These are phyloP conservation scores for Gymnarchus niloticus DNA, from an alignment of 2,113 vertebrate genomes.

Conservation along the genomic window DNA sequence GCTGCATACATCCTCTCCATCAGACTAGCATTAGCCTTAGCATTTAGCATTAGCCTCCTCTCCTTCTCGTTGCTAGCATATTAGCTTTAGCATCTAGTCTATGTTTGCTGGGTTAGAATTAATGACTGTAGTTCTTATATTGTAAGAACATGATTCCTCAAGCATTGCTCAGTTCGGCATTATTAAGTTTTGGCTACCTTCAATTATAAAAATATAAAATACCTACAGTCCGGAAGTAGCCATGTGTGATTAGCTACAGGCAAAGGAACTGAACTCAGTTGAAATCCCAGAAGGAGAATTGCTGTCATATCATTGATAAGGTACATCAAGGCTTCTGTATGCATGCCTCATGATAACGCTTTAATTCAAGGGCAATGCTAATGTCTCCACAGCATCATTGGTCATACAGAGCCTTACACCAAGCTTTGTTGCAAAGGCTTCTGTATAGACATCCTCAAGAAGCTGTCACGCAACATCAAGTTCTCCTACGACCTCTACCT, in stretches of 20 bases:
- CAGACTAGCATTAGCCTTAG: slow-evolving; percentile 1
- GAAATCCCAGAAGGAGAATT: not conserved
- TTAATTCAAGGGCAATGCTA: not conserved
- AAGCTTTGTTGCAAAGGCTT: slow-evolving; percentile 98
- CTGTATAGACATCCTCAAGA: slow-evolving; percentile 97
- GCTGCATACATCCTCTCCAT: not conserved
- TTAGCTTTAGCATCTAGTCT: not conserved
- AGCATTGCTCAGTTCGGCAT: too few species aligned
- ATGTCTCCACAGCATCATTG: slow-evolving; percentile 53
- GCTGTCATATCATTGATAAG: not conserved
- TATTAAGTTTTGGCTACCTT: not conserved
- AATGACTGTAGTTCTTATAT: not conserved
- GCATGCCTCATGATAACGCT: not conserved
- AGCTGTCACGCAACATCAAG: slow-evolving; percentile 83
- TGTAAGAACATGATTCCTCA: not conserved
- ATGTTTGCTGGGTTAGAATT: not conserved
- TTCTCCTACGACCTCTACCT: slow-evolving; percentile 97
- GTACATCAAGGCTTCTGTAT: not conserved
- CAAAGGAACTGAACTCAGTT: not conserved
- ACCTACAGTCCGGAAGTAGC: not conserved
- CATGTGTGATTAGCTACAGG: not conserved
- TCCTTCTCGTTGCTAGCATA: not conserved
- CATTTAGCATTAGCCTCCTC: not conserved
- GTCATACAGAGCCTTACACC: slow-evolving; percentile 80
- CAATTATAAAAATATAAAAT: not conserved